Evolutionary conservation across 2,113 vertebrate genomes (phyloP).

Genomic region (Tachycineta bicolor): DNA sequence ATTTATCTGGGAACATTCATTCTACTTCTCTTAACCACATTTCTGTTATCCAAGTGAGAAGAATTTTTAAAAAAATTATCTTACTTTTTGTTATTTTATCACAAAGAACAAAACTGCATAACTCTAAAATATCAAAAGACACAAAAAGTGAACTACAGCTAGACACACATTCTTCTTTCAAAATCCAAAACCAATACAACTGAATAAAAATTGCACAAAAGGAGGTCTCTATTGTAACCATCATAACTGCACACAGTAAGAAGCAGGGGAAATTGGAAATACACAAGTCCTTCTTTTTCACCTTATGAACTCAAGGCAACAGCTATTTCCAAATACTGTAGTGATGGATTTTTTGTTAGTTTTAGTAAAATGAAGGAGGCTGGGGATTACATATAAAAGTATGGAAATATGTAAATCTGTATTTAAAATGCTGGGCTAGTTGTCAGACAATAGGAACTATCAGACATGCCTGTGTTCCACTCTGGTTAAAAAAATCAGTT

Average conservation of each 20-base stretch:
- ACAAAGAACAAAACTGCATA: not conserved
- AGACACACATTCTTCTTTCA: not conserved
- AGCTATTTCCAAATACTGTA: not conserved
- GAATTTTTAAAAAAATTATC: not conserved
- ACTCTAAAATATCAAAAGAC: not conserved
- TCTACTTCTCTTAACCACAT: not conserved
- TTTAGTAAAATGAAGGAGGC: not conserved
- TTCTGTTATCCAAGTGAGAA: not conserved
- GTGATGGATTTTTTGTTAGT: not conserved
- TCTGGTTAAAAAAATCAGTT: not conserved
- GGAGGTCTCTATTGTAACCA: not conserved
- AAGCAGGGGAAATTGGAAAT: not conserved
- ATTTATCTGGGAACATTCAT: not conserved
- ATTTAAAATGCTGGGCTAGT: not conserved
- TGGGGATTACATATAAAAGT: not conserved
- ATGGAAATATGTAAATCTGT: not conserved
- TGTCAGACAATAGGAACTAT: not conserved
- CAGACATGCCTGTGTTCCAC: fast-evolving
- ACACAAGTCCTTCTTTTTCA: not conserved
- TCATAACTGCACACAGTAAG: not conserved
- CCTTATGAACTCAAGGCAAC: not conserved
- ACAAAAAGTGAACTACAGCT: not conserved
- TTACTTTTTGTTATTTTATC: not conserved
- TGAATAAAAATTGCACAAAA: not conserved
- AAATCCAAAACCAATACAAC: not conserved